Evolutionary conservation across 1,140 invertebrate genomes (phyloP).

Genomic region (Cotesia chilonis): DNA sequence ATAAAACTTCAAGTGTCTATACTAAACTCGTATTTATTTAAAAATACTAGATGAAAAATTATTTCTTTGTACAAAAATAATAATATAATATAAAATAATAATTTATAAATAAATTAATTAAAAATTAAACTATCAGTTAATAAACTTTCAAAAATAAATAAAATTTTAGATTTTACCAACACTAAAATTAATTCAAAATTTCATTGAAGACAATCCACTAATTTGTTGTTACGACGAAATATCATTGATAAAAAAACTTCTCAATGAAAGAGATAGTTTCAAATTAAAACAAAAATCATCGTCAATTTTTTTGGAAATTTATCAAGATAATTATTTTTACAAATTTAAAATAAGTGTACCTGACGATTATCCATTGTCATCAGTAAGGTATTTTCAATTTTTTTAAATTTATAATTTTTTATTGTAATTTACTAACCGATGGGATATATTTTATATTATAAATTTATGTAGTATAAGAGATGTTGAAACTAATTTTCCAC

Average conservation of each 20-base stretch:
- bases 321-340: conserved; percentile 71
- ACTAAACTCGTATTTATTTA: too few relatives aligned
- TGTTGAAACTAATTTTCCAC: conserved; percentile 74
- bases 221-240: conserved; percentile 81
- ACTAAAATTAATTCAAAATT: conserved; percentile 73
- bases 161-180: conserved; percentile 64
- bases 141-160: conserved; percentile 15
- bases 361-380: conserved; percentile 72
- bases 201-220: conserved; percentile 77
- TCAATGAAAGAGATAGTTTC: conserved; percentile 67
- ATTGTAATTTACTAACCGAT: background rate
- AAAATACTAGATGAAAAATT: too few relatives aligned
- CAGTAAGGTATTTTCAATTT: conserved; percentile 64
- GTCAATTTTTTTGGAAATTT: conserved; percentile 69
- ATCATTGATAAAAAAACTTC: conserved; percentile 68
- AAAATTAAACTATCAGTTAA: background rate
- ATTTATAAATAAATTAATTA: too few relatives aligned
- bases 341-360: conserved; percentile 71
- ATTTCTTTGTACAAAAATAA: too few relatives aligned
- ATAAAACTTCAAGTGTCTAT: too few relatives aligned
- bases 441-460: conserved; percentile 27
- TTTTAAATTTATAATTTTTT: background rate
- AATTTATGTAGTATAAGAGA: conserved; percentile 66
- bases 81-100: too few relatives aligned
- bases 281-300: conserved; percentile 77